A percentile compares a stretch with the other conserved stretches of the same genome.
Conservation (phyloP, 92 coral and sea anemone species). For the Nematostella vectensis region DNA sequence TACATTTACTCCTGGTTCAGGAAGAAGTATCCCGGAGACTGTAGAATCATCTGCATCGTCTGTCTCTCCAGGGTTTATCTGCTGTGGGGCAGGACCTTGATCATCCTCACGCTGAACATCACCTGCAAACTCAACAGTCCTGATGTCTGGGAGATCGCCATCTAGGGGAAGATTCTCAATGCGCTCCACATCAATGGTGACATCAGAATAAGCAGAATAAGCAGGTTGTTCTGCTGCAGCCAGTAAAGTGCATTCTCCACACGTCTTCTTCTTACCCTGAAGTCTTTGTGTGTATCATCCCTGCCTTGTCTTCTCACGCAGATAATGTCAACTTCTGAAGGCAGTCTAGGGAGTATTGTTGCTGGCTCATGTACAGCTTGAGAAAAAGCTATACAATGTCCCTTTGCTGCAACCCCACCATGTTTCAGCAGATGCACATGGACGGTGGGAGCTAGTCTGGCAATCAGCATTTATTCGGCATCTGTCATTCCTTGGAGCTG, state of each 20-base stretch:
- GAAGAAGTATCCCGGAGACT: background rate
- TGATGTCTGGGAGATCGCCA: background rate
- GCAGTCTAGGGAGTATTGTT: conserved; percentile 24
- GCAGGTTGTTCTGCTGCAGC: background rate
- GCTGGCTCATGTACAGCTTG: conserved; percentile 42
- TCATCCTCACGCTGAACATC: too few relatives aligned
- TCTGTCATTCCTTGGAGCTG: background rate
- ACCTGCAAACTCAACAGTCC: background rate
- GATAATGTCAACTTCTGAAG: conserved; percentile 12
- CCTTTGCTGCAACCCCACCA: conserved; percentile 37
- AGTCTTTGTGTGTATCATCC: background rate
- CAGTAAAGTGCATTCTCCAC: background rate
- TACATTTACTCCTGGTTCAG: too few relatives aligned
- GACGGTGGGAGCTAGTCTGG: conserved; percentile 25
- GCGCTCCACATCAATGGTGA: background rate
- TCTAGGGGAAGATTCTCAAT: background rate
- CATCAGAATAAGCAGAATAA: background rate
- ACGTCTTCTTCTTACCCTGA: background rate
- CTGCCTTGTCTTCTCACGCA: background rate
- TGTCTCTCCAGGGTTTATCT: background rate
- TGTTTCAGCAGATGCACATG: conserved; percentile 30
- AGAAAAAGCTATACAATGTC: conserved; percentile 49
- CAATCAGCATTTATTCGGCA: conserved; percentile 28
- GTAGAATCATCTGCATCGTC: background rate
- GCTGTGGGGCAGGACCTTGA: too few relatives aligned